Base-by-base conservation (phyloP, 2,113 vertebrate species). In the Chlamydotis undulata region DNA sequence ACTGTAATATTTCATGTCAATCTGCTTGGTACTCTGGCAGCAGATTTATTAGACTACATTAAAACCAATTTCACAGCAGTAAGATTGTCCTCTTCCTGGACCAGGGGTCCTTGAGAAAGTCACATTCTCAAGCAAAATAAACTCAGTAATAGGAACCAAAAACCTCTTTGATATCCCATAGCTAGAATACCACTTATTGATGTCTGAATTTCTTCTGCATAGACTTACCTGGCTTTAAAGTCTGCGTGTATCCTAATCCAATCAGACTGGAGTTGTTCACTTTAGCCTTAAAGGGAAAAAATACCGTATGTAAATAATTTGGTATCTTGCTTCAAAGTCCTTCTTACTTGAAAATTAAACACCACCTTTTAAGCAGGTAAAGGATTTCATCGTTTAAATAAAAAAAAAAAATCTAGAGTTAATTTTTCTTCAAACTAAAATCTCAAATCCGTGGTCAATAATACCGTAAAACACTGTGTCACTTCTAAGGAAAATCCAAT, bases 261-360 rank as follows among this genome's bases (percentile, higher is more conserved):
- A 99, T 98, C 25, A 99, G 98, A 94, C 99, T 99, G 93, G 99
- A 99, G 96, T 99, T 99, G 97, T 99, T 99, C 98, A 99, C 99
- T 98, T 99, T 99, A 96, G 99, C 99, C 99, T 99, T 94, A n/a
- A 91, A 77, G 53, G 56, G 86, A 79, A 94, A 91, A 95, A 49
- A 90, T 15, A 81, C 24, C 17, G 0, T 17, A 77, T 7, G 10
- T 71, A 63, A 94, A 41, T 90, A 23, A 83, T 67, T 28, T 7
- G 8, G 5, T 57, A 35, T 57, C 45, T 81, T 84, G 33, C 76
- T 90, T 86, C 35, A 55, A 63, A 75, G 25, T 43, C 41, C n/a
- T 71, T 56, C 7, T 5, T 17, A 7, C n/a, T 47, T 57, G 19
- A 78, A 73, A 82, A 49, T 33, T 23, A 71, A 73, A 5, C 22